Base-by-base conservation (phyloP, 2,888 invertebrate species). In the Rhagonycha lutea region DNA sequence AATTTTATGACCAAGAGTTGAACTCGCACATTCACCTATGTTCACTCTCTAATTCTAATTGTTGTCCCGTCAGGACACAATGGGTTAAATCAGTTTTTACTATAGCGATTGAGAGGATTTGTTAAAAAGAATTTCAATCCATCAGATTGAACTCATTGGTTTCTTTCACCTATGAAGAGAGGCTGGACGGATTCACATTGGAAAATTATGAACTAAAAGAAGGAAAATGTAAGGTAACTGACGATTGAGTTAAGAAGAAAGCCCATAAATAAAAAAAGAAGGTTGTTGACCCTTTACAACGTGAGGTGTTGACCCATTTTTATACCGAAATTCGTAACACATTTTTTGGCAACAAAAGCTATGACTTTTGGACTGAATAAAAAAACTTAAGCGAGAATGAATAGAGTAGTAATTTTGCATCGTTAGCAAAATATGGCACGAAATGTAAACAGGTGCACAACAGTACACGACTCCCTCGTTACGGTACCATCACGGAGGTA, bases 401-500 rank as follows among this genome's bases (percentile, higher is more conserved):
- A 47, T 47, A n/a, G 47, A n/a, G 47, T 7, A 47, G 47, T 47
- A 47, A 47, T 47, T 47, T 47, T n/a, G 47, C 47, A 47, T 29
- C 63, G 68, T 69, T 69, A 75, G 72, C 72, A 69, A 75, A 74
- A 69, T 72, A 75, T 71, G 67, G 70, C 74, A 47, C 61, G 71
- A 70, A 70, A 73, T 68, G 73, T 73, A 74, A 77, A 74, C 77
- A 78, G 77, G 77, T 78, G 77, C 72, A 73, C 71, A 14, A 60
- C 72, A 72, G 61, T 70, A 75, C 68, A 70, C 74, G 65, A 47
- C 47, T 47, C 68, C 73, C 69, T 74, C 72, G 74, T 77, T 78
- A 78, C 77, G 77, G 77, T 78, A 78, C 72, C 74, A 77, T 77
- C 74, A 75, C 68, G 47, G 69, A 72, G 74, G 72, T 69, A 74